phyloP scores from a whole-genome alignment of 2,113 vertebrate genomes.

The Nothoprocta pentlandii region DNA sequence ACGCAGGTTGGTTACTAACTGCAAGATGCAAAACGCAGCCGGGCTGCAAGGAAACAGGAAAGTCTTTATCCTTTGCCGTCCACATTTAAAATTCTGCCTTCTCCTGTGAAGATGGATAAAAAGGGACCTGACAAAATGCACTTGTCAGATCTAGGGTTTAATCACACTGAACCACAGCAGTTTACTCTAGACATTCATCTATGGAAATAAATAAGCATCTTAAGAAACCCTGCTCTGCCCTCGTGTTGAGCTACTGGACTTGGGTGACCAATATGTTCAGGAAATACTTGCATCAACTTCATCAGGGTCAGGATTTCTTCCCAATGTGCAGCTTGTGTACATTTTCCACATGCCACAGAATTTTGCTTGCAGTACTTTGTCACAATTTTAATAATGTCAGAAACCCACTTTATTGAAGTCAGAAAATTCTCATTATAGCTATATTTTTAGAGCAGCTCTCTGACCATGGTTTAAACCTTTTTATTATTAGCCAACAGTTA shows the following conservation, averaged over 20 bases:
- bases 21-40: slow-evolving; percentile 34
- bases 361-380: not conserved
- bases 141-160: not conserved
- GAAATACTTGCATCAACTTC: not conserved
- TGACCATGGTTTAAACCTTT: not conserved
- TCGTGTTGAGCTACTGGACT: accelerated
- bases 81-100: not conserved
- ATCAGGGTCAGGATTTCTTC: not conserved
- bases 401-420: not conserved
- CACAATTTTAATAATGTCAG: not conserved
- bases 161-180: not conserved
- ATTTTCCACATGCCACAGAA: not conserved
- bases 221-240: not conserved
- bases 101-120: not conserved
- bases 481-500: not conserved
- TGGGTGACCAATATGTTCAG: not conserved
- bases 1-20: not conserved
- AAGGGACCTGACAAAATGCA: not conserved
- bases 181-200: not conserved
- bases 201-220: accelerated
- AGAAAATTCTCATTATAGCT: not conserved
- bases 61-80: not conserved
- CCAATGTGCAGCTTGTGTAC: not conserved
- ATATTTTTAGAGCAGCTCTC: not conserved
- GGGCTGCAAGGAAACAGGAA: not conserved